A percentile compares a stretch with the other conserved stretches of the same genome.
Conservation (phyloP, 2,888 invertebrate genomes). For the Stenodema calcarata region DNA sequence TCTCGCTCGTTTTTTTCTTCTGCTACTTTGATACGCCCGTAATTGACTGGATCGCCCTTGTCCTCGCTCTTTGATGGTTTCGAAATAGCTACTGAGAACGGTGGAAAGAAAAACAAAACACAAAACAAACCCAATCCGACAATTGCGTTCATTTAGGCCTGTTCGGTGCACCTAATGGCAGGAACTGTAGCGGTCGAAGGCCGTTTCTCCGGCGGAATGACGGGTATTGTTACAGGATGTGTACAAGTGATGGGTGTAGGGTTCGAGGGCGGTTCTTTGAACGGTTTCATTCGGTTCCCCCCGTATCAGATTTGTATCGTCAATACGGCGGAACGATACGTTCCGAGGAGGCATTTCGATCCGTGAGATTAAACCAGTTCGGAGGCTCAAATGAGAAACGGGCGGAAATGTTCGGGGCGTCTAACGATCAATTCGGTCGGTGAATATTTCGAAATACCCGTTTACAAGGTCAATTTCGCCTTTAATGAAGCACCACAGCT, state of each 20-base stretch:
- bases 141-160: background rate
- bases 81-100: background rate
- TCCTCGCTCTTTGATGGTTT: background rate
- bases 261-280: background rate
- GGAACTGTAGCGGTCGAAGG: background rate
- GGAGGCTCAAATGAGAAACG: too few relatives aligned
- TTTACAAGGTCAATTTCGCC: too few relatives aligned
- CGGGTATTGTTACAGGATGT: background rate
- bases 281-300: background rate
- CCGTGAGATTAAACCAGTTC: too few relatives aligned
- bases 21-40: background rate
- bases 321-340: too few relatives aligned
- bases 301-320: too few relatives aligned
- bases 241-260: background rate
- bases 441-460: too few relatives aligned
- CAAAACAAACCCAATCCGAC: background rate
- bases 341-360: too few relatives aligned
- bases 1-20: background rate
- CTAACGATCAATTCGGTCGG: too few relatives aligned
- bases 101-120: too few relatives aligned
- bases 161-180: background rate
- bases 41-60: background rate
- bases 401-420: too few relatives aligned
- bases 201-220: background rate
- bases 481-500: too few relatives aligned